Base-by-base conservation (phyloP, 2,113 vertebrate genomes). In the Myiozetetes cayanensis region DNA sequence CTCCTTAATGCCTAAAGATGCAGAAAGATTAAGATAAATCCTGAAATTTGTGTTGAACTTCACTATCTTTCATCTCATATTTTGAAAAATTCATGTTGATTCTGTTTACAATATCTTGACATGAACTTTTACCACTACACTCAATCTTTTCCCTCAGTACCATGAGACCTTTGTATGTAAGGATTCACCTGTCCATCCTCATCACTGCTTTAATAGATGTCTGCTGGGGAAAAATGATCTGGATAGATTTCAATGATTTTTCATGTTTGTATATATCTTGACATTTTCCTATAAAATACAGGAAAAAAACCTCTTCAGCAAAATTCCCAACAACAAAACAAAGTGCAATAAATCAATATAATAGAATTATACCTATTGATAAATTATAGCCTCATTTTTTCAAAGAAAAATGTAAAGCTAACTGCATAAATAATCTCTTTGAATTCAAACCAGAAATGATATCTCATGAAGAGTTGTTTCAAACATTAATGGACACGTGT, bases 291-390 rank as follows among this genome's bases (percentile, higher is more conserved):
- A 61, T 56, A 49, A 93, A 87, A 81, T 46, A 49, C 3, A 58
- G 7, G 5, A 28, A 81, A 53, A 6, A 61, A 71, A 22, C 8
- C 8, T 58, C 15, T 52, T 89, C 25, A 67, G 7, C 58, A 46
- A 53, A 56, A 37, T 3, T 2, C 1, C 7, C 21, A 73, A 33
- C 2, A 44, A 21, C 12, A 67, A 74, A 89, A n/a, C 0, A 2
- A 81, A 11, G n/a, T 52, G 4, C 1, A 0, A 2, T 28, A 74
- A 85, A 71, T 24, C 4, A 75, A 55, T 70, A 62, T 41, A 78
- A 81, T 53, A 50, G 59, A 81, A 49, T 17, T 14, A 50, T 44
- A 23, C 3, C 18, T 17, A 65, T 12, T 37, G 33, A 2, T 87
- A 53, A 63, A 80, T 52, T 56, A 22, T 37, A 43, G 8, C 4